Evolutionary conservation across 2,797 vertebrate genomes (phyloP), one percentile per base, ranked within the genome.

Genomic region (Scarus forsteni): DNA sequence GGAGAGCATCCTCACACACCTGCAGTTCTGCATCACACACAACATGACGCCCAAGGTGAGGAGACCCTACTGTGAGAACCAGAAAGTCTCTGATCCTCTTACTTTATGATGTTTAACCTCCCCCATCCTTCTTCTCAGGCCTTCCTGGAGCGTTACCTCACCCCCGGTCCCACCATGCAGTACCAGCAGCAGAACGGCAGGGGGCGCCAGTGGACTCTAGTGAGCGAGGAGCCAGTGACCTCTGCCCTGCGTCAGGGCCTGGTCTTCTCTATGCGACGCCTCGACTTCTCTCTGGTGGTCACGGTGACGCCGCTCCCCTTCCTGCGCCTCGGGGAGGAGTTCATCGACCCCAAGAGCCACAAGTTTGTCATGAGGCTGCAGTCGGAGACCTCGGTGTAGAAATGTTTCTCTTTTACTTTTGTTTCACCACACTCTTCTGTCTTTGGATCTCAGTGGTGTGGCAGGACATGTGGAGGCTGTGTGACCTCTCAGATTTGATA

Each of bases 1-100:
- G 97, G 97, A 98, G 94, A 97, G 97, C 94, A 98, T 98, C 91
- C 93, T 98, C 50, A 96, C 96, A 56, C 97, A 98, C 91, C 93
- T 98, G 5, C 96, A 97, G 85, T 98, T 98, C 93, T 98, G 97
- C 91, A 97, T 98, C 93, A 97, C 97, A 0, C 96, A 98, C 0
- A 97, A 97, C 93, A 97, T 98, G 96, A 96, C 96, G 0, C 96
- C 97, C 78, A 97, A 97, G 95, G 97, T 97, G 51, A 62, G 50
- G 60, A 3, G 10, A 42, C 27, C 4, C 27, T 27, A 2, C 27
- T 27, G 27, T 7, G n/a, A 34, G 44, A 7, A 52, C 14, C 19
- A 10, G 43, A 46, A 11, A 10, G 13, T 19, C 44, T 13, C 34
- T 16, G 43, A 59, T 10, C 40, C 15, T 44, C 40, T 57, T 36